Evolutionary conservation across 2,888 invertebrate genomes (phyloP).

Genomic region (Caenorhabditis drosophilae): DNA sequence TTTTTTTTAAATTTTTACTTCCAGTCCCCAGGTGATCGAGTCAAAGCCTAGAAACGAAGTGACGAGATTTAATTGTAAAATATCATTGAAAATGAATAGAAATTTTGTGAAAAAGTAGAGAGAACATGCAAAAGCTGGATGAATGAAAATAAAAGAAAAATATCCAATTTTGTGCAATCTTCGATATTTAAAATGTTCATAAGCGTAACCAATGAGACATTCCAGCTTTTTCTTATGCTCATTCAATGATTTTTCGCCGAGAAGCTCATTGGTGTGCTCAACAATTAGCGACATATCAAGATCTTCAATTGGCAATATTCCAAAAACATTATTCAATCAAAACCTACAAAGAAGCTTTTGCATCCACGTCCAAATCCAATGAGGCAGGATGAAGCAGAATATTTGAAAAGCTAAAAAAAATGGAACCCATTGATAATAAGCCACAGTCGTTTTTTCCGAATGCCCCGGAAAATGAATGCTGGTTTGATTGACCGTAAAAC

Average conservation of each 20-base stretch:
- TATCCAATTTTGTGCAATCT: slow-evolving; percentile 25
- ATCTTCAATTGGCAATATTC: slow-evolving; percentile 11
- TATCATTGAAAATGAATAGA: slow-evolving; percentile 23
- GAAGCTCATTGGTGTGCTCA: slow-evolving; percentile 18
- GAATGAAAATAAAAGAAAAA: slow-evolving; percentile 19
- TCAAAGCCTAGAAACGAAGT: slow-evolving; percentile 24
- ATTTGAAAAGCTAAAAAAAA: slow-evolving; percentile 40
- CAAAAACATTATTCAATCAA: not conserved
- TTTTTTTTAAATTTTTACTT: slow-evolving; percentile 6
- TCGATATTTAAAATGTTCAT: slow-evolving; percentile 35
- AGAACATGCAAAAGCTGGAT: slow-evolving; percentile 21
- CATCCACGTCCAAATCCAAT: slow-evolving; percentile 35
- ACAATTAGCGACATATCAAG: slow-evolving; percentile 30
- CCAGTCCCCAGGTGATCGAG: slow-evolving; percentile 30
- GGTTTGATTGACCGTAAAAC: slow-evolving; percentile 14
- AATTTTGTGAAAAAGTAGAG: slow-evolving; percentile 25
- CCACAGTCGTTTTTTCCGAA: slow-evolving; percentile 10
- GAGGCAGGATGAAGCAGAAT: slow-evolving; percentile 33
- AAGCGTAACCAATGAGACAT: slow-evolving; percentile 17
- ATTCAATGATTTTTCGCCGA: slow-evolving; percentile 13
- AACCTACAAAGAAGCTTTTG: slow-evolving; percentile 30
- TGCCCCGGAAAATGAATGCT: slow-evolving; percentile 10
- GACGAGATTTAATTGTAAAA: slow-evolving; percentile 27
- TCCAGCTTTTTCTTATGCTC: slow-evolving; percentile 18
- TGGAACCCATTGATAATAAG: slow-evolving; percentile 44